Percentiles rank a stretch among this genome's conserved stretches.
Conservation (phyloP, 2,797 vertebrate genomes). For the Pseudotriccus pelzelni region DNA sequence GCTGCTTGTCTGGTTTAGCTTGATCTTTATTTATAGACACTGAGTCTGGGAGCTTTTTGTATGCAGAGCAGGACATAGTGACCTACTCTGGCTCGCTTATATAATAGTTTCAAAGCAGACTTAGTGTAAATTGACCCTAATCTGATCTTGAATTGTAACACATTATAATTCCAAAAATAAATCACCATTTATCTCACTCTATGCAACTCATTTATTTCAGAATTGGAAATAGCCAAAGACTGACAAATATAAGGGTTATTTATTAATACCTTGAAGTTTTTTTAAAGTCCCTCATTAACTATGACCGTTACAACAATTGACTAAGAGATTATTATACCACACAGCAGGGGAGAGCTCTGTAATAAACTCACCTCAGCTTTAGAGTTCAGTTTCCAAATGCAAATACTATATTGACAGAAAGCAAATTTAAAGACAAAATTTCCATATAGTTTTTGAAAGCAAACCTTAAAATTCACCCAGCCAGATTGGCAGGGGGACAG, state of each 20-base stretch:
- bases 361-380: not conserved
- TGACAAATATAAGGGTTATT: not conserved
- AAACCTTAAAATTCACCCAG: not conserved
- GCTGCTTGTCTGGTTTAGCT: constrained; percentile 59
- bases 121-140: constrained; percentile 72
- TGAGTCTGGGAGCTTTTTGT: constrained; percentile 14
- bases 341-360: not conserved
- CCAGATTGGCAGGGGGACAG: not conserved
- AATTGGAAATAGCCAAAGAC: constrained; percentile 21
- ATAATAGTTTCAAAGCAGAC: constrained; percentile 63
- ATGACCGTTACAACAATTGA: not conserved
- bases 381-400: not conserved
- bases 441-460: not conserved
- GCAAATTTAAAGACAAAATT: not conserved
- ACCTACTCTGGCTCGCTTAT: constrained; percentile 51
- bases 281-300: not conserved
- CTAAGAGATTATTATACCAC: not conserved
- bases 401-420: not conserved
- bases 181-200: constrained; percentile 15
- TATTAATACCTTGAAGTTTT: not conserved
- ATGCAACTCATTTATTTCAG: constrained; percentile 4
- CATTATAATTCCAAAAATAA: constrained; percentile 60
- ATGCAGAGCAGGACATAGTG: constrained; percentile 45
- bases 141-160: constrained; percentile 61
- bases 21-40: constrained; percentile 60